Percentiles rank a stretch among this genome's conserved stretches.
phyloP scores from a whole-genome alignment of 2,888 invertebrate species.

The Melikaiella ostensackeni region DNA sequence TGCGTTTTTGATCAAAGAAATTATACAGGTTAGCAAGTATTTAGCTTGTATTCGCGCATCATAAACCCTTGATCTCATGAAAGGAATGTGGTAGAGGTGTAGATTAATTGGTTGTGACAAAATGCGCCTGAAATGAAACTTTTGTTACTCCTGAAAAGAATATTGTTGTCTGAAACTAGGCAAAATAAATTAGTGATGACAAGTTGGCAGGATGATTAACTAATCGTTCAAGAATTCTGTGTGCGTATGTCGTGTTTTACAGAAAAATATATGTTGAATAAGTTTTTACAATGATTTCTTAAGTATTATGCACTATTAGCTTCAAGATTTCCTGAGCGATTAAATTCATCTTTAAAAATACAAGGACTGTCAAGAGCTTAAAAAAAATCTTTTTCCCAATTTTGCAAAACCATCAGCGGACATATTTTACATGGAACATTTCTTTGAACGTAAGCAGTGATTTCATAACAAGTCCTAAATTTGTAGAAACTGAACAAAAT shows the following conservation, averaged over 20 bases:
- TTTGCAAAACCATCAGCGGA: slow-evolving; percentile 40
- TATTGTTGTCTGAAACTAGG: slow-evolving; percentile 69
- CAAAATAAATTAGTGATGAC: slow-evolving; percentile 71
- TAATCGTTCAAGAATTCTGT: slow-evolving; percentile 47
- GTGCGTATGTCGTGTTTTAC: too few species aligned
- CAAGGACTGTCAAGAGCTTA: slow-evolving; percentile 63
- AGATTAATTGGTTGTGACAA: slow-evolving; percentile 49
- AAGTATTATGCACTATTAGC: not conserved
- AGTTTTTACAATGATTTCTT: not conserved
- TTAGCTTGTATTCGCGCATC: slow-evolving; percentile 58
- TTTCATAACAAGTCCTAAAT: not conserved
- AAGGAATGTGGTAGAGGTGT: slow-evolving; percentile 21
- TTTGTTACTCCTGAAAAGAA: slow-evolving; percentile 71
- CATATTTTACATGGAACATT: not conserved
- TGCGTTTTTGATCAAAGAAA: slow-evolving; percentile 6
- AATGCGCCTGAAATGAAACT: slow-evolving; percentile 74
- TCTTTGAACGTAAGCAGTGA: not conserved
- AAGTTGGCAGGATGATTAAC: slow-evolving; percentile 59
- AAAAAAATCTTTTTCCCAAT: slow-evolving; percentile 49
- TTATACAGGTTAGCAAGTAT: slow-evolving; percentile 43
- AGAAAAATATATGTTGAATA: not conserved
- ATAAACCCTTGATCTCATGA: slow-evolving; percentile 56
- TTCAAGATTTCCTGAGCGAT: slow-evolving; percentile 22
- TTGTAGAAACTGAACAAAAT: not conserved
- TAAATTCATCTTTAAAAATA: slow-evolving; percentile 19